Conservation (phyloP, 2,797 vertebrate genomes). For the Staurois parvus region DNA sequence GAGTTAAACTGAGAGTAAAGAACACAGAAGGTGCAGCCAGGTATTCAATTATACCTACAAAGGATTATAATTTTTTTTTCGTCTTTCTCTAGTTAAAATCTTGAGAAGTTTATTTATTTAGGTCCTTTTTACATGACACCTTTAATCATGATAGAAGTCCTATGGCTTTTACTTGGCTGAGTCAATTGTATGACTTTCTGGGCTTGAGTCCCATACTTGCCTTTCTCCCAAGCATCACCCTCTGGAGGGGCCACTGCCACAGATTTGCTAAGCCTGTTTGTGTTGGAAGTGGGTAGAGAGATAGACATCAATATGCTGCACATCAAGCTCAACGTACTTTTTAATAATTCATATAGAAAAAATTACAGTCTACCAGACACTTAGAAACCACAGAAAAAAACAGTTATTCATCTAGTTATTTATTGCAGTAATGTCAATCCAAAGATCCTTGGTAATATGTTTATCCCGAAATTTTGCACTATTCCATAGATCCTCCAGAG, state of each 20-base stretch:
- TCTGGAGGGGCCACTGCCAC: conserved; percentile 1
- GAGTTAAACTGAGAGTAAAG: neutral
- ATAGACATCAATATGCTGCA: neutral
- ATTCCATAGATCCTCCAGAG: too few species aligned
- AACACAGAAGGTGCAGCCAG: neutral
- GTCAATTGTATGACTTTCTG: neutral
- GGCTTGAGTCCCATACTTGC: conserved; percentile 7
- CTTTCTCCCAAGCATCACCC: neutral
- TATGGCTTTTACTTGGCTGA: neutral
- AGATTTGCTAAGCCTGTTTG: neutral
- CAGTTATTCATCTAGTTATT: too few species aligned
- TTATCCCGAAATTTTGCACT: too few species aligned
- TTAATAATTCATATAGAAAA: neutral
- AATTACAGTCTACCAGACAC: neutral
- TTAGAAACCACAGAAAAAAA: too few species aligned
- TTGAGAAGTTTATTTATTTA: conserved; percentile 5
- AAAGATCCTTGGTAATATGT: too few species aligned
- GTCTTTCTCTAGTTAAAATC: neutral
- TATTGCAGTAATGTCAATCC: too few species aligned
- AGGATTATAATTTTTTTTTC: neutral
- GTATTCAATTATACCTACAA: neutral
- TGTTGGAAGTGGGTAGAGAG: neutral
- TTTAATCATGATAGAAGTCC: neutral
- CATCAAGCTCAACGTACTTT: neutral
- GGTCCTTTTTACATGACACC: too few species aligned